phyloP scores from a whole-genome alignment of 2,113 vertebrate genomes.

The Corythornis madagascariensis region DNA sequence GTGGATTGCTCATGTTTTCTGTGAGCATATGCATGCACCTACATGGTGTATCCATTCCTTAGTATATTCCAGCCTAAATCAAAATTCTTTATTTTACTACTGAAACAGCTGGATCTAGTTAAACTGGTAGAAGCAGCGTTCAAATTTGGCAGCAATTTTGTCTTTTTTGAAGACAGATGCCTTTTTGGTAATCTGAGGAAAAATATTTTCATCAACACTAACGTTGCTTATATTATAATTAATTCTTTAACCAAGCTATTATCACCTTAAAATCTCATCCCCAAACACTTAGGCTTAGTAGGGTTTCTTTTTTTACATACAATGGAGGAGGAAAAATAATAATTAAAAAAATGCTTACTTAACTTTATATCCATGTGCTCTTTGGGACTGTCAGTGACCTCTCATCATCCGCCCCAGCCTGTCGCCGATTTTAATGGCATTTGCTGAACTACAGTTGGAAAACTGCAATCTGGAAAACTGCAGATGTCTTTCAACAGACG shows the following conservation, averaged over 20 bases:
- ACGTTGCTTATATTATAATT: background rate
- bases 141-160: background rate
- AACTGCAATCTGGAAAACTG: background rate
- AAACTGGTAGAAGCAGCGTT: background rate
- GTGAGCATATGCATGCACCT: background rate
- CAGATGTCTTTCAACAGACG: background rate
- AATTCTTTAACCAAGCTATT: background rate
- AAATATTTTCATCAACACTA: background rate
- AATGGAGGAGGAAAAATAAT: background rate
- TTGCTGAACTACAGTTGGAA: background rate
- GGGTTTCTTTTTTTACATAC: background rate
- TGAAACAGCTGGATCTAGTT: background rate
- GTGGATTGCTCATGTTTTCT: background rate
- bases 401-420: background rate
- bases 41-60: background rate
- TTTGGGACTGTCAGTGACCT: background rate
- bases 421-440: background rate
- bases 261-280: background rate
- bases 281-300: background rate
- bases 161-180: background rate
- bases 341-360: background rate
- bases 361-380: background rate
- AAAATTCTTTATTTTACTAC: background rate
- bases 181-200: background rate
- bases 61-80: background rate